These are phyloP conservation scores for Gobio gobio DNA, from an alignment of 2,113 vertebrate species.

Conservation along the genomic window DNA sequence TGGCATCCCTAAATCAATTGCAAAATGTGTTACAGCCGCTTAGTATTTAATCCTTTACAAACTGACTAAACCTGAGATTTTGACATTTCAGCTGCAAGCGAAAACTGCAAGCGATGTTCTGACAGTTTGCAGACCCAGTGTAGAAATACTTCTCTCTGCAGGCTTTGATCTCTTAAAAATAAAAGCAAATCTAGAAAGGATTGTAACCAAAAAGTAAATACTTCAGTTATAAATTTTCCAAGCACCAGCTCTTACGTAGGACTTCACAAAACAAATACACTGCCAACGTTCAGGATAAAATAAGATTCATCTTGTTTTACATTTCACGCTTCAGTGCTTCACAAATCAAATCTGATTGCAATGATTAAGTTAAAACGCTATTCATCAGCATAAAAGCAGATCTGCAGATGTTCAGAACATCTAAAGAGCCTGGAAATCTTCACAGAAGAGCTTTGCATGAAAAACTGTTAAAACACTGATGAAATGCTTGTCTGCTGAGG, in stretches of 20 bases:
- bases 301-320: background rate
- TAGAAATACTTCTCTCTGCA: background rate
- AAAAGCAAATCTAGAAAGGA: background rate
- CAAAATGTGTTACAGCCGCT: background rate
- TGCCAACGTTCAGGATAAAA: background rate
- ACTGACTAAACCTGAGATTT: background rate
- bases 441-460: constrained; percentile 30
- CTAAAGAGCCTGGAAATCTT: background rate
- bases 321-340: background rate
- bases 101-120: background rate
- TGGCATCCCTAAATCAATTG: background rate
- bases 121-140: background rate
- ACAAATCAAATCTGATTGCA: constrained; percentile 10
- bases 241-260: background rate
- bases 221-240: background rate
- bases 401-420: constrained; percentile 10
- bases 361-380: background rate
- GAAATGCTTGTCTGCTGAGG: constrained; percentile 67
- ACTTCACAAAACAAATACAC: background rate
- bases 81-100: background rate
- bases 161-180: background rate
- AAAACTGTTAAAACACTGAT: background rate
- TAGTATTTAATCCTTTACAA: background rate
- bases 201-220: background rate
- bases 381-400: background rate